These are phyloP conservation scores for Boloria selene DNA, from an alignment of 2,888 invertebrate genomes.

Conservation along the genomic window DNA sequence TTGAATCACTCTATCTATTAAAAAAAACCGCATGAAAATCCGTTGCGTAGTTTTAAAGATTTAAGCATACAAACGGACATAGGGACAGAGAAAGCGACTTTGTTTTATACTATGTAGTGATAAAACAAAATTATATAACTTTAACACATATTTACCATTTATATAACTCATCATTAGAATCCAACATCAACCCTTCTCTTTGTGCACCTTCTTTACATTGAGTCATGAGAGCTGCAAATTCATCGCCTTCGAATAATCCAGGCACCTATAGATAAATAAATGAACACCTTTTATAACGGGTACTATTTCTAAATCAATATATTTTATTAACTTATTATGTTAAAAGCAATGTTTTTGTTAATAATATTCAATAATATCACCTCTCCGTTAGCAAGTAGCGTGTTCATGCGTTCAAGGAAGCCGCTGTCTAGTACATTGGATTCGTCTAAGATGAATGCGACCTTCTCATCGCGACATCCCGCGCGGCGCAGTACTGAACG, in stretches of 20 bases:
- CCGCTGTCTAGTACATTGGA: conserved; percentile 99
- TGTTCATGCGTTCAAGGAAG: conserved; percentile 99
- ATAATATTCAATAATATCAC: conserved; percentile 47
- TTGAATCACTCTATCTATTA: no score
- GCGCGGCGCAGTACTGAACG: conserved; percentile 92
- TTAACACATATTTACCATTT: conserved; percentile 87
- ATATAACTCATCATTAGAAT: conserved; percentile 98
- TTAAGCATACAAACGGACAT: no score
- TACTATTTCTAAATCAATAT: neutral
- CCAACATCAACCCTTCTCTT: conserved; percentile 98
- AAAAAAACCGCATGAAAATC: no score
- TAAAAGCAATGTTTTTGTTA: no score
- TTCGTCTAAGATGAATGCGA: conserved; percentile 99
- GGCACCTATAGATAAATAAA: conserved; percentile 83
- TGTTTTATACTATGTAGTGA: no score
- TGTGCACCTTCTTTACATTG: conserved; percentile 99
- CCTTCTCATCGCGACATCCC: conserved; percentile 98
- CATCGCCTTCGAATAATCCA: conserved; percentile 97
- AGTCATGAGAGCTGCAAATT: conserved; percentile 99
- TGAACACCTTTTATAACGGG: neutral
- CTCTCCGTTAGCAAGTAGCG: conserved; percentile 98
- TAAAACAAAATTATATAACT: neutral
- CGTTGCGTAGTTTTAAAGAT: no score
- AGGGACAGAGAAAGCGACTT: no score
- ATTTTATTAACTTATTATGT: no score